A percentile compares a stretch with the other conserved stretches of the same genome.
phyloP scores from a whole-genome alignment of 2,888 invertebrate species.

The Drosophila borealis region DNA sequence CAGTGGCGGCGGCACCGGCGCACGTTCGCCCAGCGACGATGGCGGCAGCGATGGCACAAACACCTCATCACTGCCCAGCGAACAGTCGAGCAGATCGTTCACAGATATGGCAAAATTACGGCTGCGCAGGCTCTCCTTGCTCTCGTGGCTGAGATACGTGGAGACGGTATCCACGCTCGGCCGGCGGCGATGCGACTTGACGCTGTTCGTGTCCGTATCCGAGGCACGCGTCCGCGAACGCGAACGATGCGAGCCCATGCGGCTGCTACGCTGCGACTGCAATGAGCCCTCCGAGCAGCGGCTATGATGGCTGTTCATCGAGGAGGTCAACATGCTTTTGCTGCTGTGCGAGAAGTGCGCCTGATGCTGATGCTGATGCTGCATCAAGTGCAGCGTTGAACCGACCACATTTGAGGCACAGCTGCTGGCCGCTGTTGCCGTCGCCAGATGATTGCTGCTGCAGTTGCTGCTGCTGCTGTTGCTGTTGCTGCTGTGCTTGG shows the following conservation, averaged over 20 bases:
- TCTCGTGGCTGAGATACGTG: slow-evolving; percentile 94
- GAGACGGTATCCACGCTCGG: slow-evolving; percentile 95
- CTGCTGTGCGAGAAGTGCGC: slow-evolving; percentile 81
- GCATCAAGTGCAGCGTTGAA: slow-evolving; percentile 55
- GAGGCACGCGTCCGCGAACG: slow-evolving; percentile 84
- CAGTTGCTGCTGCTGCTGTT: slow-evolving; percentile 23
- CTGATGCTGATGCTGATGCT: slow-evolving; percentile 70
- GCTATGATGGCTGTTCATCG: slow-evolving; percentile 84
- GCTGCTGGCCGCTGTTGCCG: slow-evolving; percentile 23
- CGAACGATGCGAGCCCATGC: slow-evolving; percentile 83
- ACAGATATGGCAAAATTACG: slow-evolving; percentile 86
- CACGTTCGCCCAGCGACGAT: slow-evolving; percentile 79
- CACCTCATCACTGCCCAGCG: slow-evolving; percentile 90
- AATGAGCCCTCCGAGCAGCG: slow-evolving; percentile 84
- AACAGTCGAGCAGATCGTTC: slow-evolving; percentile 89
- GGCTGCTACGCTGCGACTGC: slow-evolving; percentile 81
- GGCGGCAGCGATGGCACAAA: slow-evolving; percentile 85
- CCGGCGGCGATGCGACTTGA: slow-evolving; percentile 90
- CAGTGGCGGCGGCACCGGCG: slow-evolving; percentile 80
- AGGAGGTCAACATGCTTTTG: slow-evolving; percentile 80
- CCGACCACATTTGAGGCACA: slow-evolving; percentile 40
- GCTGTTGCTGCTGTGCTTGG: slow-evolving; percentile 64
- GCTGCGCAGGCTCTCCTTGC: slow-evolving; percentile 89
- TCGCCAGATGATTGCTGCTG: slow-evolving; percentile 29
- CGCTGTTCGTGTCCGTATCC: slow-evolving; percentile 87